Evolutionary conservation across 2,113 vertebrate genomes (phyloP), one percentile per base, ranked within the genome.

Genomic region (Gila orcuttii): DNA sequence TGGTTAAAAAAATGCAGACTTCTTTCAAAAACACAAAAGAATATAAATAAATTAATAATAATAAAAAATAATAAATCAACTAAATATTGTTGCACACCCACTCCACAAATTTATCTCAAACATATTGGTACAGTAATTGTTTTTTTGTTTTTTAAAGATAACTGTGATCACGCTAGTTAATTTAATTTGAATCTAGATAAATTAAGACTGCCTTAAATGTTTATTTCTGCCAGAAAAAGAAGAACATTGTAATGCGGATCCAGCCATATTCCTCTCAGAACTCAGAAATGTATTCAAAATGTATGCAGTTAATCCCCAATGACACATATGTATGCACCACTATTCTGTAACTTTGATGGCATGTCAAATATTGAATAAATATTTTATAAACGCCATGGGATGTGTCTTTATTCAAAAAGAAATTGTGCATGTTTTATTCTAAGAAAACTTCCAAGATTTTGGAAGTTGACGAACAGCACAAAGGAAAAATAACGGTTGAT

Each of bases 321-420:
- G 74, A 25, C 36, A 47, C 15, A 17, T 31, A 42, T 81, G 23
- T 19, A 6, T 2, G 33, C 57, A 60, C 71, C 5, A 10, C 33
- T 23, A 60, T 79, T 36, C 60, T 45, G 39, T 47, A 47, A 42
- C 60, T 81, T 42, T 81, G 39, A 81, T 28, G 60, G 12, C 33
- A 39, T 47, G 60, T 31, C 42, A 81, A 31, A 66, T 62, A 45
- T 64, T 42, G n/a, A 64, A 62, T 64, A 66, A 4, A 81, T 47
- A 50, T 81, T 81, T 62, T 21, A 66, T 23, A 50, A 55, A 66
- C 21, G 10, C 25, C n/a, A 31, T 28, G 78, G 78, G 57, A 79
- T n/a, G 33, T 19, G 31, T 55, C 74, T 28, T 55, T 77, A 19
- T 77, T 55, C 45, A 28, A 52, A 25, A 76, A 76, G 47, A 52